These are phyloP conservation scores for Lacerta bilineata DNA, from an alignment of 2,797 vertebrate species.

Conservation along the genomic window DNA sequence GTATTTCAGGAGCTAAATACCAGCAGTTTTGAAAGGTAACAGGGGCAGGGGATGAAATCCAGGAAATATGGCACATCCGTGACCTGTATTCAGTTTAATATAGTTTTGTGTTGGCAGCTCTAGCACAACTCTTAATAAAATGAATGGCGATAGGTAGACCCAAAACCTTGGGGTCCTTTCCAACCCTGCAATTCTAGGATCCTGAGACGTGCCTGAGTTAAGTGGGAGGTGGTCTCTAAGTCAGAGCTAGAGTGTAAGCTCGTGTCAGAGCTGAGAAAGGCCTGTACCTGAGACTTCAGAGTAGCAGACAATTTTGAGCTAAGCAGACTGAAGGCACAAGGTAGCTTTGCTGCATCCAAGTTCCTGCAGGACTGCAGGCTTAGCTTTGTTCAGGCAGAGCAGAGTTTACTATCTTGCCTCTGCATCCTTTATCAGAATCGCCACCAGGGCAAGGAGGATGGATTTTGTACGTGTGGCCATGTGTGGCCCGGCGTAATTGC, in stretches of 20 bases:
- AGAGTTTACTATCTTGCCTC: not conserved
- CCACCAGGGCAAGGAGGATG: slow-evolving; percentile 27
- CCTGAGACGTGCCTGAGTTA: too few species aligned
- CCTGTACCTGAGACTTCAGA: not conserved
- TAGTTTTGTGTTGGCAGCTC: not conserved
- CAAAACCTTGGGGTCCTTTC: too few species aligned
- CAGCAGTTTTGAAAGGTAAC: not conserved
- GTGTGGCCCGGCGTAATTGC: slow-evolving; percentile 61
- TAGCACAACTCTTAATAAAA: not conserved
- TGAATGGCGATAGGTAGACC: not conserved
- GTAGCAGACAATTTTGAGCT: not conserved
- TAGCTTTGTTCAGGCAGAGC: not conserved
- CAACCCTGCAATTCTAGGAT: too few species aligned
- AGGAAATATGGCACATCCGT: too few species aligned
- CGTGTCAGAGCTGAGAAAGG: not conserved
- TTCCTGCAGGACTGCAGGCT: not conserved
- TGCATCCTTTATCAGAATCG: slow-evolving; percentile 25
- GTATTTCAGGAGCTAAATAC: slow-evolving; percentile 19
- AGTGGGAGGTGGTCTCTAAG: not conserved
- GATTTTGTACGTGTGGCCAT: slow-evolving; percentile 55
- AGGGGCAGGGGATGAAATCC: not conserved
- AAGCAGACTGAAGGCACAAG: not conserved
- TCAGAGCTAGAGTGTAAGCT: not conserved
- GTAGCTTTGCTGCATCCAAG: not conserved
- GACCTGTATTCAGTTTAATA: not conserved